Evolutionary conservation across 2,888 invertebrate genomes (phyloP), one percentile per base, ranked within the genome.

Genomic region (Troglohyphantes excavatus): DNA sequence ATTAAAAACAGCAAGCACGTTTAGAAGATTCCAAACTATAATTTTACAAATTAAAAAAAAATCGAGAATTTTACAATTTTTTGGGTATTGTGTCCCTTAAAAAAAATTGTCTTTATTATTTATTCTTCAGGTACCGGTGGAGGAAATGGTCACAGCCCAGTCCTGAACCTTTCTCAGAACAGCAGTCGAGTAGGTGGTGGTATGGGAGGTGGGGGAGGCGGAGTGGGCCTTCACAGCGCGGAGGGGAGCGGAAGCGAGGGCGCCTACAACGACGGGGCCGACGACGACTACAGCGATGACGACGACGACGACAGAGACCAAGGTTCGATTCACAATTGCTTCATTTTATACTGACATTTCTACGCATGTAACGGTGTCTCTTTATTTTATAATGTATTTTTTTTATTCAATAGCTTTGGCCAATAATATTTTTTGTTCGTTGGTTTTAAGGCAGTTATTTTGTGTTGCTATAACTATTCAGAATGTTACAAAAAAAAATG

Each of bases 251-350:
- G 85, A 2, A 83, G 65, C 61, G 91, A 91, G n/a, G 91, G 91
- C 3, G 73, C 86, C 11, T 90, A 90, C 68, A 91, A 92, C 78
- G 91, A 91, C 21, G 91, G 91, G 17, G 89, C 88, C n/a, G 91
- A 92, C 27, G 92, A 92, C 59, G 91, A 91, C 39, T 91, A 90
- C 72, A 90, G 89, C 11, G 90, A 87, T 13, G 91, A 92, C 65
- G 91, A 91, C 27, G 91, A 91, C 23, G 91, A 91, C 39, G 91
- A 91, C 61, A 72, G 90, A 78, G 90, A 91, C 29, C 89, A 87
- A 90, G 88, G 87, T 90, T 5, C 7, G 6, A 46, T 23, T 39
- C n/a, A 73, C 3, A 6, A 33, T 9, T 33, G 33, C 33, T 33
- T 33, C 33, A 33, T 3, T 6, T 33, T 33, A 33, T 33, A 33